Evolutionary conservation across 2,888 invertebrate species (phyloP).

Genomic region (Andrena haemorrhoa): DNA sequence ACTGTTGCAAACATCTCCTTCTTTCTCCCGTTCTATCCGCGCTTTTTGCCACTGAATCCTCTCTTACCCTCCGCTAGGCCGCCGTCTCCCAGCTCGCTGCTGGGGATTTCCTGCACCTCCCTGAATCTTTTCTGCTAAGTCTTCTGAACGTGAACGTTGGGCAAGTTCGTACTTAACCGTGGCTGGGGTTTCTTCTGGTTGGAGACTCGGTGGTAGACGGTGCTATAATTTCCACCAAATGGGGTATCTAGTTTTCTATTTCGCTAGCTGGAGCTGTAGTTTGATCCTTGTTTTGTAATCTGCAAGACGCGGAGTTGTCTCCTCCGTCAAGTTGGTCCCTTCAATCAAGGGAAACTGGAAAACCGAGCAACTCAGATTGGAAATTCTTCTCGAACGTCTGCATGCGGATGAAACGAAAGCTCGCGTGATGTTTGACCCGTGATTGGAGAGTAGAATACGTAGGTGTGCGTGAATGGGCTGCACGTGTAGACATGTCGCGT

Average conservation of each 20-base stretch:
- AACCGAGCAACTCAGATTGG: neutral
- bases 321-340: too few species aligned
- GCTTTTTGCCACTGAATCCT: neutral
- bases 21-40: neutral
- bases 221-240: neutral
- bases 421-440: neutral
- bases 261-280: too few species aligned
- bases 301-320: neutral
- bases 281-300: neutral
- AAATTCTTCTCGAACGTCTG: neutral
- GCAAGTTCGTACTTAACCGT: neutral
- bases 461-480: slow-evolving; percentile 24
- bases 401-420: neutral
- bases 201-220: neutral
- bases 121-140: neutral
- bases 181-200: neutral
- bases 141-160: neutral
- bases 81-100: neutral
- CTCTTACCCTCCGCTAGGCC: neutral
- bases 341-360: neutral
- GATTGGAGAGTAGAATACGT: neutral
- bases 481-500: slow-evolving; percentile 47
- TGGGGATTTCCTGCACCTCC: too few species aligned
- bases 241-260: neutral
- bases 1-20: slow-evolving; percentile 14